Evolutionary conservation across 2,888 invertebrate genomes (phyloP), one percentile per base, ranked within the genome.

Genomic region (Mesorhabditis spiculigera): DNA sequence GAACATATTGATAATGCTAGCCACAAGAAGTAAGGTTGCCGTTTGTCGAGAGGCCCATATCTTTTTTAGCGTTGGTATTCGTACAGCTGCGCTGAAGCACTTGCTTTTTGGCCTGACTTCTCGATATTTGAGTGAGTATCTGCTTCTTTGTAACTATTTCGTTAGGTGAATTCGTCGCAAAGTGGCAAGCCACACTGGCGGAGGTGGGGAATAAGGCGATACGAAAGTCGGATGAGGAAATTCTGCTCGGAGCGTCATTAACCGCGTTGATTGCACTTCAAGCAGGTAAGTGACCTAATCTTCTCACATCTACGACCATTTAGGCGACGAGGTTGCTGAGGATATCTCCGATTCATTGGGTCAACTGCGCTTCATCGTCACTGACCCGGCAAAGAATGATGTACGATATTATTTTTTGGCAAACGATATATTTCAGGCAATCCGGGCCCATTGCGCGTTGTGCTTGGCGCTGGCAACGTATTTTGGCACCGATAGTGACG

Each of bases 1-100:
- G 93, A 94, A 85, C 90, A 92, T 2, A 90, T 96, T 68, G 96
- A 97, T 85, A 92, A 92, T 43, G 89, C 94, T 62, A 90, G 91
- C n/a, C 93, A 94, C 78, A 93, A 95, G 82, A 93, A 93, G 75
- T 88, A 80, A 67, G 69, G 6, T 66, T 45, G 43, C 16, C 10
- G 28, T 8, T 43, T 68, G n/a, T n/a, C n/a, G n/a, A n/a, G n/a
- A n/a, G n/a, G n/a, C n/a, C 3, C 0, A 13, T 13, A 13, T 8
- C 3, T 8, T 62, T 73, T 86, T 70, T 81, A 88, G 88, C 83
- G 91, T 92, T 8, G 93, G 93, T 78, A 92, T 92, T 8, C 90
- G 95, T 68, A 90, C 91, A 0, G 88, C 89, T 5, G 80, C 79
- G n/a, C 69, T 81, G 4, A 70, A 73, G 42, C 64, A 71, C n/a